phyloP scores from a whole-genome alignment of 1,140 invertebrate species.

The Ceratitis capitata region DNA sequence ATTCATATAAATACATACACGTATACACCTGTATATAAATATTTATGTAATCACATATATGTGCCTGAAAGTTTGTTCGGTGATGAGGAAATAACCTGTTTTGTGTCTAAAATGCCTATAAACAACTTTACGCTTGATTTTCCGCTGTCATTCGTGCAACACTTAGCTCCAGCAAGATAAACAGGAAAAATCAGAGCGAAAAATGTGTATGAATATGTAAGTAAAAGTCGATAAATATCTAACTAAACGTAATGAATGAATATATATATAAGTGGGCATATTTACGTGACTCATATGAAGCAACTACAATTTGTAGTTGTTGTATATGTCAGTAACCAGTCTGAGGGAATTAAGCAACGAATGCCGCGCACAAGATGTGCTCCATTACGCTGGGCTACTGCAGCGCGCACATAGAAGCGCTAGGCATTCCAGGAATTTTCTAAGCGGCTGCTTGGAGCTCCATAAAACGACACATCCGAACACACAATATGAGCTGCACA shows the following conservation, averaged over 20 bases:
- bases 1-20: too few relatives aligned
- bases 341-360: not conserved
- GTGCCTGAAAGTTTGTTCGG: too few relatives aligned
- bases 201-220: too few relatives aligned
- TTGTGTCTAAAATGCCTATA: too few relatives aligned
- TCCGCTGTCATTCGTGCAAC: constrained; percentile 11
- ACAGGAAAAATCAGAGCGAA: not conserved
- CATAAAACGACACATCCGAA: not conserved
- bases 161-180: not conserved
- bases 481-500: not conserved
- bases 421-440: not conserved
- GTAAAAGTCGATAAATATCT: not conserved
- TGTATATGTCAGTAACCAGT: not conserved
- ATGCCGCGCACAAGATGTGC: not conserved
- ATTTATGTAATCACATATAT: not conserved
- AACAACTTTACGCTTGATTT: not conserved
- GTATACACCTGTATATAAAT: too few relatives aligned
- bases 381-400: not conserved
- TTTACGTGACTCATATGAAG: not conserved
- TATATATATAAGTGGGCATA: not conserved
- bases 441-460: not conserved
- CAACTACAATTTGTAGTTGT: too few relatives aligned
- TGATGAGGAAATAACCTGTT: too few relatives aligned
- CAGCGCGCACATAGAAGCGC: not conserved
- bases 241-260: not conserved